Evolutionary conservation across 1,140 invertebrate species (phyloP), one percentile per base, ranked within the genome.

Genomic region (Leptinotarsa undecemlineata): DNA sequence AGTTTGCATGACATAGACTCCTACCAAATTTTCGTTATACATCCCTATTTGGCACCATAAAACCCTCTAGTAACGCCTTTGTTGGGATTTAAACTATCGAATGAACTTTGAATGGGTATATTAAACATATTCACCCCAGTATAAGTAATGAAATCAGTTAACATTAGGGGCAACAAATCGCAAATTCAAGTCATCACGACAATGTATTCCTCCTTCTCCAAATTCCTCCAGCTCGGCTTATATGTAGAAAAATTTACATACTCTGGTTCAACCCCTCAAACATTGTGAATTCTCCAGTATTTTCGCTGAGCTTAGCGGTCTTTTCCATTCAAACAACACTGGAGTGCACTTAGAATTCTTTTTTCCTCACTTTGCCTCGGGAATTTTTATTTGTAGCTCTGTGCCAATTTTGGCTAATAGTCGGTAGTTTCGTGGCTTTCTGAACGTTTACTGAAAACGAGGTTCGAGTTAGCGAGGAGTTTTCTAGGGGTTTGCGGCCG

Each of bases 241-340:
- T 64, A 70, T 48, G 68, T 70, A 8, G 20, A 20, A 57, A 70
- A 70, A 70, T 70, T 70, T 70, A 70, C 68, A 70, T 70, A 70
- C 63, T 64, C 8, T 8, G 8, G 14, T 20, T 70, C 68, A 70
- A 19, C 51, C 51, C 51, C 48, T 57, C 68, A n/a, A 57, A 70
- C 68, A 68, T 68, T 48, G 51, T 26, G 68, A 57, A 70, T 70
- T 70, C 51, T n/a, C 51, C 20, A 48, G 33, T 48, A 48, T 70
- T 70, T 70, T 70, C 68, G 68, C 68, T 57, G 68, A 57, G 68
- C 68, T 70, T 70, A 48, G 68, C 68, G 20, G 48, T 20, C n/a
- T 48, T 48, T 48, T 23, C 63, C 63, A 64, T 64, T 64, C 48
- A 21, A 70, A 70, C 68, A 70, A 70, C 68, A 70, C 15, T 60